Conservation (phyloP, 1,140 invertebrate species). For the Tetragnatha versicolor region DNA sequence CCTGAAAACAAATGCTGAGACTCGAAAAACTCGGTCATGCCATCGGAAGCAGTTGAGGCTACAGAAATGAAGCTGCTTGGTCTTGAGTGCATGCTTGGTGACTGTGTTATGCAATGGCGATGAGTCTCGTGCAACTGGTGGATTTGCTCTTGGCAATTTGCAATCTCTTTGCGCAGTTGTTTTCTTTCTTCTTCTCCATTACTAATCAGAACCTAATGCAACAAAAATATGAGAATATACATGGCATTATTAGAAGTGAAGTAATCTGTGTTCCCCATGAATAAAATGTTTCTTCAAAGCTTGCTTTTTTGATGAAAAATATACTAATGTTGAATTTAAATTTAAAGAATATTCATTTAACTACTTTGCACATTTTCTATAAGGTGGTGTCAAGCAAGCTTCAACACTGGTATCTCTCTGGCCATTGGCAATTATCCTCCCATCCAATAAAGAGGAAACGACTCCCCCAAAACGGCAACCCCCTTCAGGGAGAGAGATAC, state of each 20-base stretch:
- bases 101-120: constrained; percentile 53
- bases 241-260: not conserved
- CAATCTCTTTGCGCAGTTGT: constrained; percentile 74
- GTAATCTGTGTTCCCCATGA: not conserved
- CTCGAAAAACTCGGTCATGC: constrained; percentile 34
- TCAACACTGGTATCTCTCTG: no score
- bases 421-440: no score
- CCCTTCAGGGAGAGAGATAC: no score
- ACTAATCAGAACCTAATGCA: constrained; percentile 73
- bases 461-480: no score
- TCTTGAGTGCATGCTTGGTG: constrained; percentile 54
- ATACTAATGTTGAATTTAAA: not conserved
- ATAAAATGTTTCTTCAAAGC: no score
- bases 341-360: no score
- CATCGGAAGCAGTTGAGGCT: constrained; percentile 54
- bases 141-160: constrained; percentile 75
- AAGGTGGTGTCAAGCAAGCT: no score
- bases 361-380: no score
- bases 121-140: constrained; percentile 66
- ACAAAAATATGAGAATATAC: no score
- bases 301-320: constrained; percentile 37
- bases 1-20: constrained; percentile 50
- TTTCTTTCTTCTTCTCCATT: constrained; percentile 79
- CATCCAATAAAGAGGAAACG: no score
- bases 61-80: constrained; percentile 57